Conservation (phyloP, 1,140 invertebrate species). For the Sminthurides bifidus region DNA sequence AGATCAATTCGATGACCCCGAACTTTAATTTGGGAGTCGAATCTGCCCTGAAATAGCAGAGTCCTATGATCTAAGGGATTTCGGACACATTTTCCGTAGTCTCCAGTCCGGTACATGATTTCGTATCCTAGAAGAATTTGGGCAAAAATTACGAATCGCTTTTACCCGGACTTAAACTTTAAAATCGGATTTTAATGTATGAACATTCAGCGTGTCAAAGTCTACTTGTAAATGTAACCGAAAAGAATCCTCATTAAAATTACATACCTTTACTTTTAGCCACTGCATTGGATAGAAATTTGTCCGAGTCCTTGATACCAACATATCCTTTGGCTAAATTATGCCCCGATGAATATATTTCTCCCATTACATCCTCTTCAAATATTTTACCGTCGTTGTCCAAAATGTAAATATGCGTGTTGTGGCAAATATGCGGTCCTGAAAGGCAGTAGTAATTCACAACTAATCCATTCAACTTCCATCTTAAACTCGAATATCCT, state of each 20-base stretch:
- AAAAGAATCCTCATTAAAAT: no score
- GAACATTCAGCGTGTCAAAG: no score
- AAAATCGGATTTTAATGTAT: no score
- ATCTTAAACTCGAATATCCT: neutral
- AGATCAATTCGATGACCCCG: slow-evolving; percentile 71
- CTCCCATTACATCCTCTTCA: slow-evolving; percentile 56
- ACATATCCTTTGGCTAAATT: slow-evolving; percentile 71
- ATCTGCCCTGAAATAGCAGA: slow-evolving; percentile 61
- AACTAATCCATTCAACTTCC: neutral
- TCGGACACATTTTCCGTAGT: slow-evolving; percentile 65
- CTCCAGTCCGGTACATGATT: slow-evolving; percentile 75
- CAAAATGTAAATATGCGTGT: slow-evolving; percentile 64
- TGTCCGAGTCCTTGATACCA: slow-evolving; percentile 53
- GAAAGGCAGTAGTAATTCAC: neutral
- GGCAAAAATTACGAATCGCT: no score
- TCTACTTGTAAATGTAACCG: no score
- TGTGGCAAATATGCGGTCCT: slow-evolving; percentile 35
- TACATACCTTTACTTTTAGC: slow-evolving; percentile 53
- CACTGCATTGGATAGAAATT: slow-evolving; percentile 59
- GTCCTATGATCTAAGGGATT: slow-evolving; percentile 37
- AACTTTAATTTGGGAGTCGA: slow-evolving; percentile 76
- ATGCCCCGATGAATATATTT: slow-evolving; percentile 61
- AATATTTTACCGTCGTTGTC: slow-evolving; percentile 56
- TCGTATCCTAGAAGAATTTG: no score
- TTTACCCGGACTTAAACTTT: no score